A percentile compares a stretch with the other conserved stretches of the same genome.
Conservation (phyloP, 2,113 vertebrate species). For the Bettongia penicillata region DNA sequence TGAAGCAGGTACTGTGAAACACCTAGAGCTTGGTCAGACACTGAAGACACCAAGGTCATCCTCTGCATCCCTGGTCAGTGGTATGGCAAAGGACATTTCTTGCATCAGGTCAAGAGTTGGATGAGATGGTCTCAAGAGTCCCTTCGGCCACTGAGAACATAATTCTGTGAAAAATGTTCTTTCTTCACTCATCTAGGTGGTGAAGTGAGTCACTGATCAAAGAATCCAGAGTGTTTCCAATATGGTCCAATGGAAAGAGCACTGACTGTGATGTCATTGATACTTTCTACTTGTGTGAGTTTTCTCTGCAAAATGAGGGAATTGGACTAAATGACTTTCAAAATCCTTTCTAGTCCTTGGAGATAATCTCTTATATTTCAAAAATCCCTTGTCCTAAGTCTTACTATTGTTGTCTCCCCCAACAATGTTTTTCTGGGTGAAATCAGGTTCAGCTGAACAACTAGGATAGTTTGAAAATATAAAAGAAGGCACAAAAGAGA, state of each 20-base stretch:
- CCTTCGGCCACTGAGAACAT: neutral
- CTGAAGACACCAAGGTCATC: neutral
- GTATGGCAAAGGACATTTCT: neutral
- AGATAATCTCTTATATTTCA: neutral
- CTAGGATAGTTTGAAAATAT: neutral
- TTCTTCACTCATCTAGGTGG: neutral
- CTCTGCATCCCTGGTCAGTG: too few species aligned
- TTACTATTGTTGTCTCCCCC: neutral
- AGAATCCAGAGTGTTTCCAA: neutral
- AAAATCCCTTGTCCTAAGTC: neutral
- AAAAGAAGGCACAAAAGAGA: neutral
- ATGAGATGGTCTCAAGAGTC: neutral
- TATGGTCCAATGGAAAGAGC: neutral
- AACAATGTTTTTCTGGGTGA: neutral
- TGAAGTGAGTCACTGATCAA: neutral
- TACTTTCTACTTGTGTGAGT: neutral
- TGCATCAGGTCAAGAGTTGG: neutral
- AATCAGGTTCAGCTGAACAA: neutral
- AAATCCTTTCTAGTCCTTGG: neutral
- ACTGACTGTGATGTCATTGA: neutral
- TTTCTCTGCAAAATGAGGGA: neutral
- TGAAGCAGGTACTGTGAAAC: neutral
- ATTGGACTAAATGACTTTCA: neutral
- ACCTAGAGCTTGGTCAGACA: neutral
- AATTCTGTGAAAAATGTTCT: neutral